Percentiles rank a stretch among this genome's conserved stretches.
Evolutionary conservation across 2,797 vertebrate species (phyloP).

Genomic region (Lithobates pipiens): DNA sequence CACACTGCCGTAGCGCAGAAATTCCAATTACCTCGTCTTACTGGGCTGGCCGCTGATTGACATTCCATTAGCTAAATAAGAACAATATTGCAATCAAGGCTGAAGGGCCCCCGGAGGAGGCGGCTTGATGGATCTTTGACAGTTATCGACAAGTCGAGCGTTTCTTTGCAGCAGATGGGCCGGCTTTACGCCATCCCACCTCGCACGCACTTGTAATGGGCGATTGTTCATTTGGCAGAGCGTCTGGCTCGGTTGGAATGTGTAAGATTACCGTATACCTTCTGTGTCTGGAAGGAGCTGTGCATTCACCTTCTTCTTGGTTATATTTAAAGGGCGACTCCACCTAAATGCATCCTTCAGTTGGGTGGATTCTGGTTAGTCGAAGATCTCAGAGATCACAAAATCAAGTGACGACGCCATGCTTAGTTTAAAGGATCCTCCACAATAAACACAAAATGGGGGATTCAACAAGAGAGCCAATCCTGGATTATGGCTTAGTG

Average conservation of each 20-base stretch:
- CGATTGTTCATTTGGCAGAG: slow-evolving; percentile 7
- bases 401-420: no score
- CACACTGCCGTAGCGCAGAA: slow-evolving; percentile 5
- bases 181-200: neutral
- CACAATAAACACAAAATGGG: no score
- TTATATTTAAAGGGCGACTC: no score
- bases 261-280: neutral
- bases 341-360: no score
- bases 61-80: slow-evolving; percentile 52
- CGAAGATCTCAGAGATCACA: no score
- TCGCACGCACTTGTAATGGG: slow-evolving; percentile 5
- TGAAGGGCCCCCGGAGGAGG: slow-evolving; percentile 39
- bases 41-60: slow-evolving; percentile 42
- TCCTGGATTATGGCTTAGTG: no score
- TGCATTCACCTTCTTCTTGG: no score
- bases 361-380: no score
- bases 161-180: slow-evolving; percentile 39
- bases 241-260: neutral
- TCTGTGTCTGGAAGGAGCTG: no score
- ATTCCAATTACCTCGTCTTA: slow-evolving; percentile 49
- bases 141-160: slow-evolving; percentile 36
- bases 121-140: slow-evolving; percentile 36
- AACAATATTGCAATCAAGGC: slow-evolving; percentile 50
- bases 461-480: no score
- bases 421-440: no score